Base-by-base conservation (phyloP, 2,888 invertebrate species). In the Cataglyphis livida region DNA sequence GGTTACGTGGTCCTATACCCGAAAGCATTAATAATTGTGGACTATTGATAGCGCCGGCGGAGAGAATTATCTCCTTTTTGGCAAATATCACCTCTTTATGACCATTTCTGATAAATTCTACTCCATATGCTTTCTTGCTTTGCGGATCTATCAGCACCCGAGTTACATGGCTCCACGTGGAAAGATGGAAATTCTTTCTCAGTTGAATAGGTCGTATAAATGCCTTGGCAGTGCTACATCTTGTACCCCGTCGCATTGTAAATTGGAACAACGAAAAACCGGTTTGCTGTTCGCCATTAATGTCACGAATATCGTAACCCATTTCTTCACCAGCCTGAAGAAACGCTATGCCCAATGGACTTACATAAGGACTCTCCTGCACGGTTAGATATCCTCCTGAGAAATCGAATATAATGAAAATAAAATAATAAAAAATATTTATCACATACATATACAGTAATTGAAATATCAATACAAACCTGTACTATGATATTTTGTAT, bases 11-110 rank as follows among this genome's bases (percentile, higher is more conserved):
- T 1, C 98, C 98, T 3, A 99, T 95, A 0, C 99, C 99, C 44
- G 97, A 97, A 21, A 99, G 95, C 98, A 99, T 97, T 81, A 99
- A 95, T 12, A 99, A 94, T 91, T 99, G 99, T 0, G 99, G 99
- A 0, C 98, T 96, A 88, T 97, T 98, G 84, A 99, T 97, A 0
- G 99, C 97, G 0, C 99, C 99, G 0, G 98, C 98, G 0, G 98
- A 96, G 18, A 98, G 93, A 84, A 99, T 98, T 0, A 99, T 97
- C 95, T 98, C 98, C 87, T 97, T 96, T 83, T 96, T 96, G 0
- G 98, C 98, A 87, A 96, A 95, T 0, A 96, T 96, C 0, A 95
- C 95, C 91, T 96, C 96, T 28, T 95, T 95, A 9, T 93, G 93
- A 0, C 97, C 97, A 65, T 96, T 95, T 86, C 97, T 96, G 44